Evolutionary conservation across 2,888 invertebrate genomes (phyloP), one percentile per base, ranked within the genome.

Genomic region (Drosophila incognita): DNA sequence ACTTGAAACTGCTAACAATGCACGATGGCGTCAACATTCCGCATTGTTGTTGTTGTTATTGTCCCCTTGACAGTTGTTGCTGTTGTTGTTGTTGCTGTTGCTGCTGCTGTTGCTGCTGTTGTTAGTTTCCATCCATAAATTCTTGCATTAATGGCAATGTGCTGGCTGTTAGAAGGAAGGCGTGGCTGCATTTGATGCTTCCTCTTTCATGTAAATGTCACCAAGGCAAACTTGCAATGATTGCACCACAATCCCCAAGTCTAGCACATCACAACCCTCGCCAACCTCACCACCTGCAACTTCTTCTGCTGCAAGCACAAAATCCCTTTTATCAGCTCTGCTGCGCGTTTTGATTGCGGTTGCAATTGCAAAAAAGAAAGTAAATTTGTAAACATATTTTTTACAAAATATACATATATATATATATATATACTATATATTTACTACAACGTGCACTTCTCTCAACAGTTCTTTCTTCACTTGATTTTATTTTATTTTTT

Each of bases 1-100:
- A 83, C 89, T 86, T 83, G 89, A 88, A 88, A 83, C 76, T 86
- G 83, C 89, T 74, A 83, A 83, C 85, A 86, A 86, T 81, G 80
- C 83, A 81, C 81, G 73, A 72, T 79, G 88, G 81, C 84, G 88
- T 85, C 82, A 84, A 87, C 84, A 87, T 74, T 87, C 65, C 60
- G 72, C 73, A 68, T 69, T 74, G 83, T 79, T 70, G 83, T 57
- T 67, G 52, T 42, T 54, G 62, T 27, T 62, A 67, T 52, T 70
- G 69, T 54, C 64, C 52, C 36, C 60, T 64, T 74, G 76, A 66
- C 35, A 60, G 74, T 18, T 57, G 49, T 49, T 66, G 64, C 18
- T 61, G 65, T 48, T 68, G 27, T 27, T 27, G 74, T 18, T 57
- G 49, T 40, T 66, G 64, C 18, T 63, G 65, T 42, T 68, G 27